Evolutionary conservation across 2,797 vertebrate species (phyloP), one percentile per base, ranked within the genome.

Genomic region (Steatocranus sp.): DNA sequence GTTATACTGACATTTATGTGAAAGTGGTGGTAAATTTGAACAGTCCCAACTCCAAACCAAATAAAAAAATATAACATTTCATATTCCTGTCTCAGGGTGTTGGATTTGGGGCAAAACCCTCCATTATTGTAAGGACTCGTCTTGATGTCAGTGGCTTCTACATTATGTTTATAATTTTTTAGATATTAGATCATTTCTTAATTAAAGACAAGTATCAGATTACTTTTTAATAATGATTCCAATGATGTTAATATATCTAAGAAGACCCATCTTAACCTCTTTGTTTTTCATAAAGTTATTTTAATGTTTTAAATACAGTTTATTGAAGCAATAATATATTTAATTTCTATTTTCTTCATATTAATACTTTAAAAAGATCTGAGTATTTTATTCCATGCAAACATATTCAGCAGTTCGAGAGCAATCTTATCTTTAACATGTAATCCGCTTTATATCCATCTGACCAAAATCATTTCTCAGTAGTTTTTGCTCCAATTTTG

Each of bases 31-130:
- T 68, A 43, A 68, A 7, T 66, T 41, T 15, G 12, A 23, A 41
- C 34, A 15, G 36, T 61, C 27, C 15, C 9, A 8, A 63, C n/a
- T 20, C 7, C 11, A 68, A 43, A 43, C 63, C 23, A 68, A 15
- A 68, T 68, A 7, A 38, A 63, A 7, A 58, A 4, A 58, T 0
- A 34, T n/a, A 2, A n/a, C 30, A 25, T 68, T 66, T 66, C 36
- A 41, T 66, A 66, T 58, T 3, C 5, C 54, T 58, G 56, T 61
- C 0, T 61, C 56, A 61, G 30, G 9, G 17, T 0, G 1, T 2
- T 11, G 4, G 10, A 58, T 10, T 5, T 58, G 10, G 56, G 17
- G 1, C 6, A 34, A 61, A 61, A 11, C 17, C 10, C 34, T 34
- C 30, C 30, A n/a, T n/a, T n/a, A 18, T 18, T 32, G 30, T 58